phyloP scores from a whole-genome alignment of 2,113 vertebrate genomes.

The Gorsachius goisagi region DNA sequence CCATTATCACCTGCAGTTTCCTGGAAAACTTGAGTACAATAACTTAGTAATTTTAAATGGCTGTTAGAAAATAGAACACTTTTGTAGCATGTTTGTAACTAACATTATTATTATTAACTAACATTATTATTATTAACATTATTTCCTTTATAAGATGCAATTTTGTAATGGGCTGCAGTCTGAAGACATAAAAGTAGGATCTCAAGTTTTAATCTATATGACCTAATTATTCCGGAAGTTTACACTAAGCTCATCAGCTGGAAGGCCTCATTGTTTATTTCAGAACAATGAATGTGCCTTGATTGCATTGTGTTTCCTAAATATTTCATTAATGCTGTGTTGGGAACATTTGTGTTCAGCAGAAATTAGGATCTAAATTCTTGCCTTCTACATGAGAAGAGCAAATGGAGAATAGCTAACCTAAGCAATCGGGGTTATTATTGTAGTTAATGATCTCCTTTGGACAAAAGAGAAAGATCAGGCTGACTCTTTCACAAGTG shows the following conservation, averaged over 20 bases:
- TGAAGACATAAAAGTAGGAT: not conserved
- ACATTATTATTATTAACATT: not conserved
- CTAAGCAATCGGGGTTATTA: not conserved
- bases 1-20: not conserved
- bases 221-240: not conserved
- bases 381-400: not conserved
- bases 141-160: not conserved
- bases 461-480: not conserved
- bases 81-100: not conserved
- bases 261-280: not conserved
- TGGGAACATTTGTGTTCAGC: not conserved
- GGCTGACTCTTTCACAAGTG: not conserved
- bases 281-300: not conserved
- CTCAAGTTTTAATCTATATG: not conserved
- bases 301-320: conserved; percentile 19
- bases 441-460: not conserved
- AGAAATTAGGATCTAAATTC: not conserved
- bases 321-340: not conserved
- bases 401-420: not conserved
- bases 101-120: no score
- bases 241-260: not conserved
- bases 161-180: not conserved
- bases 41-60: not conserved
- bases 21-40: not conserved
- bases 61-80: not conserved